Conservation (phyloP, 2,113 vertebrate species). For the Mobula hypostoma region DNA sequence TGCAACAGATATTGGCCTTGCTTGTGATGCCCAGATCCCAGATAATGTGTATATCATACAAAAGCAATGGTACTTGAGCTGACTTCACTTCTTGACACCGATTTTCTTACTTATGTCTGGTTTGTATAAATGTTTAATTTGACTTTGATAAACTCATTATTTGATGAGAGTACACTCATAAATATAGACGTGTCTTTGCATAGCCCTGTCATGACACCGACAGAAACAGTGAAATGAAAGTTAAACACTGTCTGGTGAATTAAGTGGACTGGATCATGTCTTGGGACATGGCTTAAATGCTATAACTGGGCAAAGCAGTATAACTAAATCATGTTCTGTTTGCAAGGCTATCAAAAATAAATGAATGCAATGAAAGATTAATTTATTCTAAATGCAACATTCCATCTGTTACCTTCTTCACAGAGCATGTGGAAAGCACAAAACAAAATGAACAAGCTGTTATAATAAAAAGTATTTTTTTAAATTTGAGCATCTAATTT, state of each 20-base stretch:
- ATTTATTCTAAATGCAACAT: conserved; percentile 10
- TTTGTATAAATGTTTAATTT: background rate
- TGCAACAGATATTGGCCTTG: too few relatives aligned
- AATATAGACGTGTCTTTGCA: background rate
- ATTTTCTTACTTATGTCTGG: background rate
- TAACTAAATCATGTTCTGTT: conserved; percentile 15
- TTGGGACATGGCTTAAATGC: background rate
- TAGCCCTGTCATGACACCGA: background rate
- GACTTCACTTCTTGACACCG: background rate
- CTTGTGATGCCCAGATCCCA: too few relatives aligned
- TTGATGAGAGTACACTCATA: background rate
- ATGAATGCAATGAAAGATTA: background rate
- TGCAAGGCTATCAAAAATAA: background rate
- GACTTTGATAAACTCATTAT: background rate
- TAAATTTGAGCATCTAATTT: background rate
- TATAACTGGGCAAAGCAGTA: background rate
- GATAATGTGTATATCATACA: too few relatives aligned
- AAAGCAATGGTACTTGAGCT: background rate
- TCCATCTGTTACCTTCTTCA: background rate
- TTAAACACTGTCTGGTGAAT: background rate
- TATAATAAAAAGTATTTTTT: background rate
- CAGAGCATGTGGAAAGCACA: background rate
- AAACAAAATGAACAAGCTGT: background rate
- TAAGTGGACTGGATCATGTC: background rate
- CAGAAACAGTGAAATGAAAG: background rate